Percentiles rank a stretch among this genome's conserved stretches.
These are phyloP conservation scores for Agonopterix alstromeriana DNA, from an alignment of 2,888 invertebrate species.

Conservation along the genomic window DNA sequence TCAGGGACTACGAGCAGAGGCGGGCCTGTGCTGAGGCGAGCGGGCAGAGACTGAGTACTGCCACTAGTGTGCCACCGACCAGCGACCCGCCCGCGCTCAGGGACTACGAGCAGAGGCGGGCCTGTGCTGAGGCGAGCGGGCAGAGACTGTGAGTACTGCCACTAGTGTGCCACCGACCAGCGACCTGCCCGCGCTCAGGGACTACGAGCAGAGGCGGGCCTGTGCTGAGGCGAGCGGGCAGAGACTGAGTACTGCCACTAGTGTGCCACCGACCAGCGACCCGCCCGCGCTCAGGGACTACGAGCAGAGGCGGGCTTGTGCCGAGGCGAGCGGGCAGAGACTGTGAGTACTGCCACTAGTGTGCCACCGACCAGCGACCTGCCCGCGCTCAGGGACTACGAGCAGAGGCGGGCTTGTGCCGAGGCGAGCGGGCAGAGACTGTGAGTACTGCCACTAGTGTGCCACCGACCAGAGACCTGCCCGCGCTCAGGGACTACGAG, in stretches of 20 bases:
- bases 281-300: conserved; percentile 83
- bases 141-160: conserved; percentile 82
- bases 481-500: conserved; percentile 85
- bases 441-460: conserved; percentile 83
- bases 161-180: conserved; percentile 84
- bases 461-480: conserved; percentile 88
- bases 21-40: conserved; percentile 79
- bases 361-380: conserved; percentile 87
- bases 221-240: conserved; percentile 81
- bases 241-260: conserved; percentile 81
- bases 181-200: conserved; percentile 85
- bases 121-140: conserved; percentile 79
- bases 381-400: conserved; percentile 83
- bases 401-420: conserved; percentile 78
- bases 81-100: conserved; percentile 85
- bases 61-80: conserved; percentile 88
- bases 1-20: conserved; percentile 82
- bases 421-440: conserved; percentile 79
- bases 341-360: conserved; percentile 85
- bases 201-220: conserved; percentile 80
- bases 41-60: conserved; percentile 78
- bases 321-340: conserved; percentile 78
- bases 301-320: conserved; percentile 79
- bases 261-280: conserved; percentile 88
- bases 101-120: conserved; percentile 81